These are phyloP conservation scores for Leptosomus discolor DNA, from an alignment of 2,113 vertebrate species.

Conservation along the genomic window DNA sequence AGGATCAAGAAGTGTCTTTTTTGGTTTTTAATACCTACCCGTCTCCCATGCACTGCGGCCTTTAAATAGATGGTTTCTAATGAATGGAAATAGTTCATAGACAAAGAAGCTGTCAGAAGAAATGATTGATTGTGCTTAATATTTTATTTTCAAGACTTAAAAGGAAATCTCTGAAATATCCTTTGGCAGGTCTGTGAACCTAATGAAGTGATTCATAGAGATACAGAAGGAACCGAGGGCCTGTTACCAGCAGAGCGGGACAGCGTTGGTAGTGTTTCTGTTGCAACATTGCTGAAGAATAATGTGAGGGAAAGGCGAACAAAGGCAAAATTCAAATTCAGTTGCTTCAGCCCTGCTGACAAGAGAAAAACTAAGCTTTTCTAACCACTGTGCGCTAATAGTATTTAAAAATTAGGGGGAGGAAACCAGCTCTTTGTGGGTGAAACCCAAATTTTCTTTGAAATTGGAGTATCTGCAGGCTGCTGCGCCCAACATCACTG, in stretches of 20 bases:
- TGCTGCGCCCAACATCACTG: not conserved
- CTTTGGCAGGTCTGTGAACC: conserved; percentile 4
- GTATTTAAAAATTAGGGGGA: not conserved
- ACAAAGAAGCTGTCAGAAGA: not conserved
- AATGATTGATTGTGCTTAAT: conserved; percentile 28
- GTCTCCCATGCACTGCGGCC: not conserved
- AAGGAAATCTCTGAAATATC: conserved; percentile 24
- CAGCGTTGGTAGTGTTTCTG: not conserved
- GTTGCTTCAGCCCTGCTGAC: not conserved
- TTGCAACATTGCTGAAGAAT: not conserved
- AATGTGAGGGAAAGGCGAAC: not conserved
- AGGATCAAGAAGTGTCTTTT: not conserved
- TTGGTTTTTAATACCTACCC: not conserved
- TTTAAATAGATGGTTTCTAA: conserved; percentile 2
- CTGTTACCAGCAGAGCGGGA: not conserved
- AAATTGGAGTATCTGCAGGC: not conserved
- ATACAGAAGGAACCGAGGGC: not conserved
- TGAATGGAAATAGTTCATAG: not conserved
- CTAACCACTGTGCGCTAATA: not conserved
- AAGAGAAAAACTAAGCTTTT: not conserved
- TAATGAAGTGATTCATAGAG: not conserved
- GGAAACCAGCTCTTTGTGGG: not conserved
- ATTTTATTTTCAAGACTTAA: conserved; percentile 36
- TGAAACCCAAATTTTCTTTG: not conserved
- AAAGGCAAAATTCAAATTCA: not conserved